Evolutionary conservation across 2,113 vertebrate species (phyloP).

Genomic region (Solenodon paradoxus): DNA sequence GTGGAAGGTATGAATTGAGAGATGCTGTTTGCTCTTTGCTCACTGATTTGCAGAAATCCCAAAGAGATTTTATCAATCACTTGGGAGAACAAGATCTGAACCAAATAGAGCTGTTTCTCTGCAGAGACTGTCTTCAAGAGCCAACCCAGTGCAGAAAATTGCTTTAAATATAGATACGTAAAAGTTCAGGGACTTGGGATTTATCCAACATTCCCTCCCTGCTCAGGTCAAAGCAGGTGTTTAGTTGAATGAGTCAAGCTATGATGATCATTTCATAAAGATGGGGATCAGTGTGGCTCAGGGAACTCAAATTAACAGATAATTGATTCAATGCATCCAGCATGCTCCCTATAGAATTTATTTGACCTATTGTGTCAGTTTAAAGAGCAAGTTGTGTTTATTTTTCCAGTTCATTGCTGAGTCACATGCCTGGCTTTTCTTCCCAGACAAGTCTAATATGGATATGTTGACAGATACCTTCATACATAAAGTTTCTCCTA

Average conservation of each 20-base stretch:
- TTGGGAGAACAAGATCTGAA: slow-evolving; percentile 30
- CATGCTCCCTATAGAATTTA: neutral
- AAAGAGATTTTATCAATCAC: slow-evolving; percentile 8
- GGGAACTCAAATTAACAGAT: neutral
- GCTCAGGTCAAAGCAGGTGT: neutral
- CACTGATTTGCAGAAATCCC: neutral
- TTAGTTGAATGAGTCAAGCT: neutral
- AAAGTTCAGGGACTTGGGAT: neutral
- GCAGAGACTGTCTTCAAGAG: neutral
- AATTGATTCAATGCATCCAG: neutral
- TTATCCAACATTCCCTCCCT: neutral
- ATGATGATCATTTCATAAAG: neutral
- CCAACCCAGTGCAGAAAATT: neutral
- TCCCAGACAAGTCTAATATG: neutral
- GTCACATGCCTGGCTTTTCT: neutral
- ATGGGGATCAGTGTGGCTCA: neutral
- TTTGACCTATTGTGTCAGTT: neutral
- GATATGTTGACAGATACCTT: neutral
- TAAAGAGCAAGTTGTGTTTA: neutral
- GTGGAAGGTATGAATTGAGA: neutral
- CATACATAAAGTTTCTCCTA: slow-evolving; percentile 28
- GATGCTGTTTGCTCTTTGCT: neutral
- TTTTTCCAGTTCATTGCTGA: neutral
- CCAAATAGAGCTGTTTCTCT: neutral
- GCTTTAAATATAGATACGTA: neutral